phyloP scores from a whole-genome alignment of 2,113 vertebrate genomes.

The Chroicocephalus ridibundus region DNA sequence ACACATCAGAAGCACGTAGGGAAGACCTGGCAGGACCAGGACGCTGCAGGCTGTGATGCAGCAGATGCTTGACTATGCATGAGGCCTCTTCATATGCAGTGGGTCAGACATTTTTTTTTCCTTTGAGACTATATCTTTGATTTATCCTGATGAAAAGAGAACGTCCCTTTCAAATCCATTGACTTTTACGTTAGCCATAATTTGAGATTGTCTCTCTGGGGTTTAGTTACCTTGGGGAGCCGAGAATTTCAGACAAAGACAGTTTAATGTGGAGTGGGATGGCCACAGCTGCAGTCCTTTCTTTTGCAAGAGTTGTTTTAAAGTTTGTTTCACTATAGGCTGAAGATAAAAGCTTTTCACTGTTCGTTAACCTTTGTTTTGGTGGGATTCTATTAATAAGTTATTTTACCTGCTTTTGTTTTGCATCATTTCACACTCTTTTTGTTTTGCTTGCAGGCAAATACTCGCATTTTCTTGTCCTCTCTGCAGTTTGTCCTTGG shows the following conservation, averaged over 20 bases:
- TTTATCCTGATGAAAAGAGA: not conserved
- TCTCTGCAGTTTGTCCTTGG: not conserved
- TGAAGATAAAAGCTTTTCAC: not conserved
- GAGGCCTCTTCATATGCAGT: not conserved
- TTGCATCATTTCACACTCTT: not conserved
- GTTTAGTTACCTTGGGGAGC: not conserved
- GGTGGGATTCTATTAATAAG: not conserved
- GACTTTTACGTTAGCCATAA: not conserved
- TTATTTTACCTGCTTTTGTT: not conserved
- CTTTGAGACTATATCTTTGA: not conserved
- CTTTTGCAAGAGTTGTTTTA: conserved; percentile 21
- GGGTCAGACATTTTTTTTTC: not conserved
- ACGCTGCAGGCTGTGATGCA: not conserved
- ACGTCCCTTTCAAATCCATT: not conserved
- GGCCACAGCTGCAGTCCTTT: not conserved
- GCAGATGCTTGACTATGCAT: not conserved
- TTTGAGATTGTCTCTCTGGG: not conserved
- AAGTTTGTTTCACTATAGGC: not conserved
- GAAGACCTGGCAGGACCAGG: not conserved
- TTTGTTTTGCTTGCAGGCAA: not conserved
- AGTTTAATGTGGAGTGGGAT: not conserved
- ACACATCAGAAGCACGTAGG: fast-evolving
- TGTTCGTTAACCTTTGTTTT: not conserved
- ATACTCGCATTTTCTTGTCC: not conserved
- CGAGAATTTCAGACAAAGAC: not conserved